phyloP scores from a whole-genome alignment of 37 sponge, comb jelly and placozoan species.

The Oscarella lobularis region DNA sequence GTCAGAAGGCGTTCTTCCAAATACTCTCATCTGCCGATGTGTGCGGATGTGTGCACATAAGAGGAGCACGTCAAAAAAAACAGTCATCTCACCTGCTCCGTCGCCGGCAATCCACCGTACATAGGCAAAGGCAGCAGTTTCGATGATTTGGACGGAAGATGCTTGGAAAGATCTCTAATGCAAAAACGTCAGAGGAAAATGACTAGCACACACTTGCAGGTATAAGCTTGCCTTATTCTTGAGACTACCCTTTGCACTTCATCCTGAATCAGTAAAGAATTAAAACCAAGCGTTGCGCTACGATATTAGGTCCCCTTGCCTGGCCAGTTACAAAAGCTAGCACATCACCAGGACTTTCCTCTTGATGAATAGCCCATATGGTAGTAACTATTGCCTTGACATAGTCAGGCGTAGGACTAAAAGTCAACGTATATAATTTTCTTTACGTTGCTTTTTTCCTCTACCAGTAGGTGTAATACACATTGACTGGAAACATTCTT shows the following conservation, averaged over 20 bases:
- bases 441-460: too few species aligned
- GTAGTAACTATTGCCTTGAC: constrained; percentile 77
- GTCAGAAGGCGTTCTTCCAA: constrained; percentile 50
- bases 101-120: constrained; percentile 69
- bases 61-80: neutral
- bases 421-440: neutral
- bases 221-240: neutral
- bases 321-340: constrained; percentile 95
- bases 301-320: neutral
- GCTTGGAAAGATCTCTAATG: neutral
- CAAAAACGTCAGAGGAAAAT: neutral
- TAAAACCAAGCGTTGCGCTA: neutral
- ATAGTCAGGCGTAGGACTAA: constrained; percentile 85
- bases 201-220: too few species aligned
- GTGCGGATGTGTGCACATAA: neutral
- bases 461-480: constrained; percentile 42
- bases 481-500: constrained; percentile 56
- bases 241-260: constrained; percentile 3
- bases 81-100: constrained; percentile 60
- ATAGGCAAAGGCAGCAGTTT: constrained; percentile 53
- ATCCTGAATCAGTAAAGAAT: neutral
- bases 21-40: constrained; percentile 20
- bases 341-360: constrained; percentile 71
- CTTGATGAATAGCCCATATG: constrained; percentile 65
- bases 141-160: neutral